phyloP scores from a whole-genome alignment of 1,140 invertebrate genomes.

The Diploscapter pachys region DNA sequence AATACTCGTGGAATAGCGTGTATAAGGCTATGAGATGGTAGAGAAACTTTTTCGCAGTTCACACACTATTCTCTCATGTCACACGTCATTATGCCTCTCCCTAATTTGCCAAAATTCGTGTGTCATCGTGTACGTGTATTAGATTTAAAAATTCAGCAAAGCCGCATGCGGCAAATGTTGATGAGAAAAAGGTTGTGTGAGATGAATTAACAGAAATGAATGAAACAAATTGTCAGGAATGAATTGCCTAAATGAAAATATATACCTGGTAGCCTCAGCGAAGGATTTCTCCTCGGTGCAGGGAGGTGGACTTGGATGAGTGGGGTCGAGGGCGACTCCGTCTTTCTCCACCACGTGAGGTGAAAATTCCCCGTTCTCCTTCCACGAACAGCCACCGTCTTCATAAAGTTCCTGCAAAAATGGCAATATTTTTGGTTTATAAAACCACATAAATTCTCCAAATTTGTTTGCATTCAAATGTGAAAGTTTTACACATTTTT shows the following conservation, averaged over 20 bases:
- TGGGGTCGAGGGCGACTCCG: background rate
- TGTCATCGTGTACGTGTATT: too few species aligned
- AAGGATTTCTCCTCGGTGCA: constrained; percentile 9
- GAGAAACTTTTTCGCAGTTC: too few species aligned
- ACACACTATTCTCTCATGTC: too few species aligned
- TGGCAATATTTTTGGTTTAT: constrained; percentile 5
- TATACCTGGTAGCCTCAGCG: constrained; percentile 2
- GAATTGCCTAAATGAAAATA: background rate
- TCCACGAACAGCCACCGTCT: constrained; percentile 16
- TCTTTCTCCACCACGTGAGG: background rate
- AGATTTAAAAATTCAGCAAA: too few species aligned
- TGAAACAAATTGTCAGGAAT: background rate
- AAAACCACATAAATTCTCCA: background rate
- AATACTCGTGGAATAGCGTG: too few species aligned
- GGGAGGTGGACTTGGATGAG: background rate
- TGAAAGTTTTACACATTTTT: background rate
- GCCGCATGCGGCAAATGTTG: too few species aligned
- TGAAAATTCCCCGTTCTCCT: constrained; percentile 17
- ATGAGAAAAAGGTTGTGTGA: too few species aligned
- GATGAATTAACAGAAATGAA: too few species aligned
- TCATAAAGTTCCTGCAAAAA: constrained; percentile 17
- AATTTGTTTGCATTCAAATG: too few species aligned
- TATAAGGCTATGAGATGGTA: too few species aligned
- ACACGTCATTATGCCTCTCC: too few species aligned
- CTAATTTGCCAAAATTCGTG: too few species aligned